Evolutionary conservation across 2,888 invertebrate species (phyloP).

Genomic region (Petrolisthes manimaculis): DNA sequence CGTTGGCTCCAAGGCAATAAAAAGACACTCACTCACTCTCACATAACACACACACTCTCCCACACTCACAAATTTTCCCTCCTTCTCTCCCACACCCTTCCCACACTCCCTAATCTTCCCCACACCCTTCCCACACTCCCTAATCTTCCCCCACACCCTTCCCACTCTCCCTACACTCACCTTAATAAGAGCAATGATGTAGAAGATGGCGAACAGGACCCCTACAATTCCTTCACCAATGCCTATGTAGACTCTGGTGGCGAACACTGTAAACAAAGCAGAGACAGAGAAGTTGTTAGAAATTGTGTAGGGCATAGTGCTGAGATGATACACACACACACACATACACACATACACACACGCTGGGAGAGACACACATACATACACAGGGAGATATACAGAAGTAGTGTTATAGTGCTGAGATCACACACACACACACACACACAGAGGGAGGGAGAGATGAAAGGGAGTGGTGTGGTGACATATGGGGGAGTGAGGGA

Average conservation of each 20-base stretch:
- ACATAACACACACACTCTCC: not conserved
- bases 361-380: not conserved
- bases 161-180: slow-evolving; percentile 34
- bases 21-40: not conserved
- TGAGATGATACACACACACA: not conserved
- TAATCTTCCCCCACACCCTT: not conserved
- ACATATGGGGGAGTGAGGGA: not conserved
- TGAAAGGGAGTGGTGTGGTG: not conserved
- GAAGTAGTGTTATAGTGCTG: no score
- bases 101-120: not conserved
- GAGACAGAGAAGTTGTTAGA: not conserved
- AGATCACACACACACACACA: not conserved
- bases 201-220: slow-evolving; percentile 36
- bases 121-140: not conserved
- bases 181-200: slow-evolving; percentile 50
- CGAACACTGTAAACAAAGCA: slow-evolving; percentile 32
- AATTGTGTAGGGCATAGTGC: not conserved
- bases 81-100: not conserved
- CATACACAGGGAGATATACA: not conserved
- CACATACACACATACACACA: no score
- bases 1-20: not conserved
- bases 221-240: slow-evolving; percentile 42
- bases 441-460: slow-evolving; percentile 14
- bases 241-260: slow-evolving; percentile 38
- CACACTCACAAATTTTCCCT: not conserved